Conservation (phyloP, 2,113 vertebrate genomes). For the Callipepla californica region DNA sequence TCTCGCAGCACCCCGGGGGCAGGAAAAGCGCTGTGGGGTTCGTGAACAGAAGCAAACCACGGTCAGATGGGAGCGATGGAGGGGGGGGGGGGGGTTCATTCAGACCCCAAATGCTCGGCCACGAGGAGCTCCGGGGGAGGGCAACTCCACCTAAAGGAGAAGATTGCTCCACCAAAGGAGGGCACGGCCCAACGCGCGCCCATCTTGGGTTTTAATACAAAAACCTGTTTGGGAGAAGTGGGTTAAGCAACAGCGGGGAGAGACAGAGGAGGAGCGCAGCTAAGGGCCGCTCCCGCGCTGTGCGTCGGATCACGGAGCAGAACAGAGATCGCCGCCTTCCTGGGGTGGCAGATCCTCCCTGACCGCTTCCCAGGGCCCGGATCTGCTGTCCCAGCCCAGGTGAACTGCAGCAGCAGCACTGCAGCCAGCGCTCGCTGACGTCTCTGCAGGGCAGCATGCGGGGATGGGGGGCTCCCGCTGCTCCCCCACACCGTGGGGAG, state of each 20-base stretch:
- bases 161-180: background rate
- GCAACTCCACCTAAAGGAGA: background rate
- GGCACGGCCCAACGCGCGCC: background rate
- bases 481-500: background rate
- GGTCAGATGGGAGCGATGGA: background rate
- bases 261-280: background rate
- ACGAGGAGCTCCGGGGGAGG: background rate
- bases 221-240: background rate
- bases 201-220: background rate
- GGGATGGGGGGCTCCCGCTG: background rate
- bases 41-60: background rate
- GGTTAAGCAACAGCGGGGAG: background rate
- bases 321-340: background rate
- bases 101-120: background rate
- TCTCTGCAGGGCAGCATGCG: background rate
- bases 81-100: no score
- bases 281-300: background rate
- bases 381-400: conserved; percentile 8
- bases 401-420: background rate
- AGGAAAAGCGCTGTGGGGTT: background rate
- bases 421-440: background rate
- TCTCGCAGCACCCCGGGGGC: conserved; percentile 1
- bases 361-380: background rate
- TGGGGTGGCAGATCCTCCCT: background rate
- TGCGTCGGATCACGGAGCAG: background rate